Base-by-base conservation (phyloP, 1,140 invertebrate genomes). In the Drosophila orosa region DNA sequence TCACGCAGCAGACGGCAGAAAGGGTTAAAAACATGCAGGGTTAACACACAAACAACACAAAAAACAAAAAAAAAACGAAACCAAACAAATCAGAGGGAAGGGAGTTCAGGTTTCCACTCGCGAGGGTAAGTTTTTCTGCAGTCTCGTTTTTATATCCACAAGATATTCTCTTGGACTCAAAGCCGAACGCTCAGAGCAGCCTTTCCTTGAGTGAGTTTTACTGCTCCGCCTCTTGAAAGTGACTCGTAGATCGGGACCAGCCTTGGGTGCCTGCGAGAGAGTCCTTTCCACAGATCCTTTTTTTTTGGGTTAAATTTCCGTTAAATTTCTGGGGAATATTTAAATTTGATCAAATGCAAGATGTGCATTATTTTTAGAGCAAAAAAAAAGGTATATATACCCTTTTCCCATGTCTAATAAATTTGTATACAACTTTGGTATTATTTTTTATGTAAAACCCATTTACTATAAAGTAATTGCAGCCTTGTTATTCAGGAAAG, bases 81-180 rank as follows among this genome's bases (percentile, higher is more conserved):
- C 56, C 67, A 45, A 72, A 33, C 57, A 45, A 67, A 44, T 56
- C 17, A 52, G 25, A 1, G 15, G 40, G 42, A 57, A 37, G 59
- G 29, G 37, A 52, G 29, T 52, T 33, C 48, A 52, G 48, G 48
- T 52, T 52, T 52, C 17, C 48, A 22, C 2, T 33, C 3, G 29
- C 29, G 42, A 80, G 79, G 80, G 80, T 83, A 68, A 74, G 80
- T 82, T 83, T 83, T 82, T 60, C 48, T 31, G 27, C 6, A 10
- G 48, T 31, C 48, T 35, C 42, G 42, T 65, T 60, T 60, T 60
- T 79, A 50, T 69, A 19, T 22, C 31, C 33, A 24, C 13, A 7
- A 45, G 27, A 75, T 57, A 19, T 27, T 19, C 56, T 60, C 31
- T 39, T 55, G 37, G 24, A 13, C 50, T 59, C 60, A 19, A 33